A percentile compares a stretch with the other conserved stretches of the same genome.
phyloP scores from a whole-genome alignment of 2,888 invertebrate species.

The Rhynchonema sp. region DNA sequence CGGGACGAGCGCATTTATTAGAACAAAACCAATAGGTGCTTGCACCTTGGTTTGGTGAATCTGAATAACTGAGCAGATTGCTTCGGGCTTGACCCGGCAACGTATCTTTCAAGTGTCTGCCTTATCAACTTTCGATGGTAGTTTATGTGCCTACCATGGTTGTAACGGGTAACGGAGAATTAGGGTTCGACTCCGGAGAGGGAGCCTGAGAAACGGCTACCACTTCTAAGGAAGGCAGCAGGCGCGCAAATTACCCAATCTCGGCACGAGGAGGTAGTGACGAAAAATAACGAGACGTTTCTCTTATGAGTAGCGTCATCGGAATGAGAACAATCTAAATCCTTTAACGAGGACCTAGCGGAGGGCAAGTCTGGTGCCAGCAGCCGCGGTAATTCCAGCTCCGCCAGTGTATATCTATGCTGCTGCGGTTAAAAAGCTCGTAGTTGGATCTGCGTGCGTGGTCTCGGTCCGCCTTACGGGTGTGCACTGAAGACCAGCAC shows the following conservation, averaged over 20 bases:
- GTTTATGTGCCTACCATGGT: conserved; percentile 40
- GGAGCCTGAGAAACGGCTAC: not conserved
- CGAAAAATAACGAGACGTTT: conserved; percentile 42
- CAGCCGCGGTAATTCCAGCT: not conserved
- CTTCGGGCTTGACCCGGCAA: conserved; percentile 11
- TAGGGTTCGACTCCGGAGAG: conserved; percentile 20
- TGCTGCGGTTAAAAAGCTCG: not conserved
- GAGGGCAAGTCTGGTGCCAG: not conserved
- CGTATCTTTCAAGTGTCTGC: conserved; percentile 44
- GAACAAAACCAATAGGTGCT: conserved; percentile 35
- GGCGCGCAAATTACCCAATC: not conserved
- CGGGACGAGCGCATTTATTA: not conserved
- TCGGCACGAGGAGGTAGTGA: conserved; percentile 44
- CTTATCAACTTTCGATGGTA: not conserved
- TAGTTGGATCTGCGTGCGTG: not conserved
- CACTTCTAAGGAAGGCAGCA: not conserved
- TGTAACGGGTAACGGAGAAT: conserved; percentile 50
- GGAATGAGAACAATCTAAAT: not conserved
- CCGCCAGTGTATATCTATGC: not conserved
- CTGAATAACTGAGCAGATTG: conserved; percentile 29
- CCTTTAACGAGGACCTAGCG: not conserved
- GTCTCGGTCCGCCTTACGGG: conserved; percentile 13
- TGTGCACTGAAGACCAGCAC: conserved; percentile 14
- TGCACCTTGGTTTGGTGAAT: conserved; percentile 23
- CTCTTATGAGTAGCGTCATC: conserved; percentile 12